phyloP scores from a whole-genome alignment of 1,140 invertebrate genomes.

The Cheumatopsyche charites region DNA sequence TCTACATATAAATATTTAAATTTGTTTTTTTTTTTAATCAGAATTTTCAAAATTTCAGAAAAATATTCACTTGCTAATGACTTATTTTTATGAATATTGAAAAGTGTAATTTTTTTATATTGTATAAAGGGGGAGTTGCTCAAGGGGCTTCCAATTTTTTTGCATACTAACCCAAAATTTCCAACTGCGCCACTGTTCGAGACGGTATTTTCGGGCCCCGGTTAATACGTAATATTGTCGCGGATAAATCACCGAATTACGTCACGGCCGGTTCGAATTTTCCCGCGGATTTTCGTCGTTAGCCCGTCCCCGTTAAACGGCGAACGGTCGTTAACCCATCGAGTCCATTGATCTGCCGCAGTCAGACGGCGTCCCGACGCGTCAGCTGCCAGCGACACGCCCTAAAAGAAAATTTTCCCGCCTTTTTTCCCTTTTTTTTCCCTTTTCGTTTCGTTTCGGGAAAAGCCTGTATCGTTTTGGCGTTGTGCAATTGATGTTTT shows the following conservation, averaged over 20 bases:
- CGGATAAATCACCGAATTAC: constrained; percentile 30
- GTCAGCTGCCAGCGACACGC: constrained; percentile 30
- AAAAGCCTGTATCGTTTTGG: too few relatives aligned
- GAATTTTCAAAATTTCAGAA: too few relatives aligned
- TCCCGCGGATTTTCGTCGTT: constrained; percentile 17
- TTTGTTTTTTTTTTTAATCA: too few relatives aligned
- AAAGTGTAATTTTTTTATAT: too few relatives aligned
- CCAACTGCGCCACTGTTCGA: neutral
- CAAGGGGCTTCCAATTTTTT: too few relatives aligned
- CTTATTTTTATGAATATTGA: too few relatives aligned
- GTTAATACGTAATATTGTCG: constrained; percentile 19
- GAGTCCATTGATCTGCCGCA: constrained; percentile 35
- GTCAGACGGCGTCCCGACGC: constrained; percentile 27
- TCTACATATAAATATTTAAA: too few relatives aligned
- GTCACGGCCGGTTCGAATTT: constrained; percentile 27
- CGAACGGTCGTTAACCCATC: constrained; percentile 16
- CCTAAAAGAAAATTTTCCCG: neutral
- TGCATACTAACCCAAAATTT: too few relatives aligned
- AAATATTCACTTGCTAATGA: too few relatives aligned
- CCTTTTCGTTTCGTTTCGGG: neutral
- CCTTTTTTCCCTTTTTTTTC: neutral
- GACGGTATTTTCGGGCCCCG: neutral
- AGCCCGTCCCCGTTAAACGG: too few relatives aligned
- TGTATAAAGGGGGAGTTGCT: too few relatives aligned
- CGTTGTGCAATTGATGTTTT: too few relatives aligned